These are phyloP conservation scores for Bombus superbus DNA, from an alignment of 1,140 invertebrate species.

Conservation along the genomic window DNA sequence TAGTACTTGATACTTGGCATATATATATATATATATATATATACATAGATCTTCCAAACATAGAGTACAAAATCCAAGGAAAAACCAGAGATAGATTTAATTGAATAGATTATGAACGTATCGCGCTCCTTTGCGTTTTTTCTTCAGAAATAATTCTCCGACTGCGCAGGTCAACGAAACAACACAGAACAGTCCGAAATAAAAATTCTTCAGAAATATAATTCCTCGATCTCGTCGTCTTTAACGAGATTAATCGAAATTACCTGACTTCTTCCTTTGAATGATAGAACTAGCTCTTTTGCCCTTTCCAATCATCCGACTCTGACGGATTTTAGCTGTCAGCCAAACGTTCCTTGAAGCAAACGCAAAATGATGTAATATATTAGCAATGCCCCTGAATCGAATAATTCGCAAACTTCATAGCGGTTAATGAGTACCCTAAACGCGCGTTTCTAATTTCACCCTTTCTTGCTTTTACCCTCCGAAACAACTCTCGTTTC, in stretches of 20 bases:
- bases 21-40: no score
- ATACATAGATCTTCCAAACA: not conserved
- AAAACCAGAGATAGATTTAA: not conserved
- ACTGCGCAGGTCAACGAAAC: slow-evolving; percentile 33
- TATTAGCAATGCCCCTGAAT: slow-evolving; percentile 49
- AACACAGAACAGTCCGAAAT: slow-evolving; percentile 39
- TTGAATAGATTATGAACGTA: not conserved
- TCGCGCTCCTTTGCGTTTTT: not conserved
- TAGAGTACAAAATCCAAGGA: not conserved
- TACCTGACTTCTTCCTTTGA: not conserved
- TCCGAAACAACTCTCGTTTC: not conserved
- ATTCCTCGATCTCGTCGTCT: not conserved
- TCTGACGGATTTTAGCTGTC: not conserved
- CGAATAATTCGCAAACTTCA: slow-evolving; percentile 32
- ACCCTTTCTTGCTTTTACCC: not conserved
- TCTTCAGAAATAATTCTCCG: slow-evolving; percentile 1
- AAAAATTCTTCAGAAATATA: slow-evolving; percentile 64
- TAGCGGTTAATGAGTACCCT: slow-evolving; percentile 23
- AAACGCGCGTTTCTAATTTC: not conserved
- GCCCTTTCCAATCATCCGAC: no score
- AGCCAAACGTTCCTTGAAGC: slow-evolving; percentile 21
- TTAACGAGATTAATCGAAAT: slow-evolving; percentile 23
- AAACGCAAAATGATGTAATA: slow-evolving; percentile 20
- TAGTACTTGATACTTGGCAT: no score
- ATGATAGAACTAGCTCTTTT: not conserved